Conservation (phyloP, 2,113 vertebrate genomes). For the Cyprinodon brontotheroides region DNA sequence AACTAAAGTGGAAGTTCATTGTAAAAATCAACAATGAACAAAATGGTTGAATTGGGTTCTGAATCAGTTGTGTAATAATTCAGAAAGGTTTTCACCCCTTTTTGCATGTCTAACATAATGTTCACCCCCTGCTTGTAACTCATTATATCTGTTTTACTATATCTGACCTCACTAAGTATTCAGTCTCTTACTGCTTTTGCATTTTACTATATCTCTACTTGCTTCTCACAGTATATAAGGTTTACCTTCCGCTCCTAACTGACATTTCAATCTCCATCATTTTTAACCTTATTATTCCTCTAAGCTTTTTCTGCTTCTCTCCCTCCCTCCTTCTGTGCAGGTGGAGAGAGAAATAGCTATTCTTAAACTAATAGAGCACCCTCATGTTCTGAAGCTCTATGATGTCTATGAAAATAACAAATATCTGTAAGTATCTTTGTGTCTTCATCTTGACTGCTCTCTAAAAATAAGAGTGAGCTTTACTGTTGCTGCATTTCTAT, state of each 20-base stretch:
- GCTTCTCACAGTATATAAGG: neutral
- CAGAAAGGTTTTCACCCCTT: too few species aligned
- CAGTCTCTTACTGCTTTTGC: neutral
- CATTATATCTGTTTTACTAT: neutral
- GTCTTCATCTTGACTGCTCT: slow-evolving; percentile 23
- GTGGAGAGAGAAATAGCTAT: slow-evolving; percentile 95
- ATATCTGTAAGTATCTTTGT: slow-evolving; percentile 89
- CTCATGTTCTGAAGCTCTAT: slow-evolving; percentile 92
- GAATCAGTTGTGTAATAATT: neutral
- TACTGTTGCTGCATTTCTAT: slow-evolving; percentile 16
- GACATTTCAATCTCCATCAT: slow-evolving; percentile 41
- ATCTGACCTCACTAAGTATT: neutral
- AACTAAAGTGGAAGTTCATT: neutral
- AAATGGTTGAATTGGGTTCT: neutral
- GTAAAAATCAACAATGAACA: neutral
- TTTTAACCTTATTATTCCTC: slow-evolving; percentile 27
- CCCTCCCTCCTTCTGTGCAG: slow-evolving; percentile 69
- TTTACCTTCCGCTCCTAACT: slow-evolving; percentile 16
- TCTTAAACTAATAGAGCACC: slow-evolving; percentile 93
- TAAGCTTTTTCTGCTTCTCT: slow-evolving; percentile 34
- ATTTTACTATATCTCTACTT: neutral
- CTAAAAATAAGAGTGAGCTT: neutral
- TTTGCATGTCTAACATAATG: neutral
- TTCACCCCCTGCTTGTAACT: neutral
- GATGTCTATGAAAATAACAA: slow-evolving; percentile 97